phyloP scores from a whole-genome alignment of 2,113 vertebrate species.

The Macheiramphus alcinus region DNA sequence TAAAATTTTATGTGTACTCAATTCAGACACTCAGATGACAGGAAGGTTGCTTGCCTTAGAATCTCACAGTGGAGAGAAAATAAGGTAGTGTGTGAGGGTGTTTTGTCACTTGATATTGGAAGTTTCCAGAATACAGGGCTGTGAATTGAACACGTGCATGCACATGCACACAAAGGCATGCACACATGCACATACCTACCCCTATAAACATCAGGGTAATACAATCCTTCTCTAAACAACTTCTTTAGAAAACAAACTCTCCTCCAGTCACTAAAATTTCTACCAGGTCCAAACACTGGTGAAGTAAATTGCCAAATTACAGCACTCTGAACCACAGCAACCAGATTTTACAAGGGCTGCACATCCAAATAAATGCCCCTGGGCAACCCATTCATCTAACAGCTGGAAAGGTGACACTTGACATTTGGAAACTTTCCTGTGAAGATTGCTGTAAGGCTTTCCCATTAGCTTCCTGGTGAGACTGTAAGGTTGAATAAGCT shows the following conservation, averaged over 20 bases:
- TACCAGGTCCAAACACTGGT: constrained; percentile 20
- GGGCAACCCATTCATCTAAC: constrained; percentile 81
- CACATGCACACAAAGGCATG: neutral
- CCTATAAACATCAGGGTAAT: neutral
- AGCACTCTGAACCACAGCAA: constrained; percentile 61
- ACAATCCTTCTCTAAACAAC: neutral
- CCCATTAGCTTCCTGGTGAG: constrained; percentile 82
- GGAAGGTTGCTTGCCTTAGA: neutral
- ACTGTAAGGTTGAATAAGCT: constrained; percentile 79
- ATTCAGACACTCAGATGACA: constrained; percentile 1
- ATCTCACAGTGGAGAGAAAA: neutral
- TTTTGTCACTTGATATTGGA: neutral
- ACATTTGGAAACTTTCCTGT: constrained; percentile 79
- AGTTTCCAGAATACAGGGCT: neutral
- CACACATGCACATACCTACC: neutral
- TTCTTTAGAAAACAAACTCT: neutral
- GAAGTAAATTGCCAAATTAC: constrained; percentile 68
- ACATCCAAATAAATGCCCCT: constrained; percentile 78
- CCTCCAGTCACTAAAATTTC: constrained; percentile 2
- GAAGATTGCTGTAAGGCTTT: constrained; percentile 79
- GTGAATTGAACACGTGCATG: neutral
- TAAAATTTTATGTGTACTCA: neutral
- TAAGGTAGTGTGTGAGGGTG: neutral
- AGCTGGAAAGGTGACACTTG: constrained; percentile 82
- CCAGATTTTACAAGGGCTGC: constrained; percentile 70